phyloP scores from a whole-genome alignment of 2,113 vertebrate species.

The Prietella phreatophila region DNA sequence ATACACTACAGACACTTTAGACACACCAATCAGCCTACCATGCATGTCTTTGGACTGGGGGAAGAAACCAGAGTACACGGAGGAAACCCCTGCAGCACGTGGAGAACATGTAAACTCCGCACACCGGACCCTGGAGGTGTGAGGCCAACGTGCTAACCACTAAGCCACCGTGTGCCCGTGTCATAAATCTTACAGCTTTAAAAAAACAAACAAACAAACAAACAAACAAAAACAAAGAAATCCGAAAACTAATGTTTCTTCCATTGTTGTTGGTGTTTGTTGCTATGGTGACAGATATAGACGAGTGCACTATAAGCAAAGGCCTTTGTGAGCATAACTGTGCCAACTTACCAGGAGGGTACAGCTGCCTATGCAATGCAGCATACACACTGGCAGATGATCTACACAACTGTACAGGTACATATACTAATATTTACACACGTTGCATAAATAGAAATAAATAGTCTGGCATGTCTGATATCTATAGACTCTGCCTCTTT shows the following conservation, averaged over 20 bases:
- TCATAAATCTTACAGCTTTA: neutral
- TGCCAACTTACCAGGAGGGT: slow-evolving; percentile 67
- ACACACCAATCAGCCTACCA: no score
- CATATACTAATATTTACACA: neutral
- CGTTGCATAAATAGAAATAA: neutral
- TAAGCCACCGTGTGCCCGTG: no score
- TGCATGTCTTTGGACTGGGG: no score
- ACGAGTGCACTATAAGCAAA: slow-evolving; percentile 70
- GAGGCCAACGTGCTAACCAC: no score
- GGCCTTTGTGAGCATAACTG: slow-evolving; percentile 72
- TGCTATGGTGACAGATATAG: slow-evolving; percentile 65
- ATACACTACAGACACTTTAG: no score
- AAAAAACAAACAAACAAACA: neutral
- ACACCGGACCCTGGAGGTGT: no score
- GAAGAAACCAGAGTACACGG: no score
- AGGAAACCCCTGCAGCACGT: no score
- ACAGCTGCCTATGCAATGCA: slow-evolving; percentile 65
- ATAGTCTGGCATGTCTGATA: neutral
- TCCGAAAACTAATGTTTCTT: neutral
- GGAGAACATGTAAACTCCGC: no score
- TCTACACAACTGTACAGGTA: slow-evolving; percentile 72
- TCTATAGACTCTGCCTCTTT: neutral
- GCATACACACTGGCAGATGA: slow-evolving; percentile 67
- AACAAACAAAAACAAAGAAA: neutral
- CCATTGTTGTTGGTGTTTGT: slow-evolving; percentile 8